Conservation (phyloP, 2,888 invertebrate species). For the Phengaris alcon region DNA sequence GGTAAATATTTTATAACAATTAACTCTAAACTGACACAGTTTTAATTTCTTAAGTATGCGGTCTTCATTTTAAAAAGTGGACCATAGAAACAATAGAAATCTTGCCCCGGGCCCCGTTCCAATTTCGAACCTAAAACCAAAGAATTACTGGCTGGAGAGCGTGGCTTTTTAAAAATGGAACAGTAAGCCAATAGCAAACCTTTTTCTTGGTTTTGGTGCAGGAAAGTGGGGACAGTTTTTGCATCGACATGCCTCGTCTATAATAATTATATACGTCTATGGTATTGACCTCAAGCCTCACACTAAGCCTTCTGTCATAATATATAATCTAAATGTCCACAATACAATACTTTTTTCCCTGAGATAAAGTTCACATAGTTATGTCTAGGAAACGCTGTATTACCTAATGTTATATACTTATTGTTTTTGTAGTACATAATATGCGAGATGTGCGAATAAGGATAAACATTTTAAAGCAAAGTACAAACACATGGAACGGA, state of each 20-base stretch:
- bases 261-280: too few species aligned
- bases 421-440: constrained; percentile 27
- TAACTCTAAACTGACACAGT: background rate
- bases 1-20: background rate
- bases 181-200: constrained; percentile 34
- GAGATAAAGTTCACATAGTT: background rate
- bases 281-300: too few species aligned
- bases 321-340: too few species aligned
- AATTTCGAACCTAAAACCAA: constrained; percentile 33
- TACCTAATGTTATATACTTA: background rate
- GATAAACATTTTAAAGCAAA: constrained; percentile 54
- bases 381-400: background rate
- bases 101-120: constrained; percentile 15
- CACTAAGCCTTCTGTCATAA: too few species aligned
- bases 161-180: constrained; percentile 39
- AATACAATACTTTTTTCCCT: background rate
- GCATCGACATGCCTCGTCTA: too few species aligned
- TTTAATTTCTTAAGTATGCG: background rate
- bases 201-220: constrained; percentile 1
- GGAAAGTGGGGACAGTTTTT: background rate
- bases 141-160: constrained; percentile 35
- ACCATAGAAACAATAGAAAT: constrained; percentile 10
- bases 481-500: constrained; percentile 52
- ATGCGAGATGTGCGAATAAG: constrained; percentile 44
- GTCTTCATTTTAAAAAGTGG: constrained; percentile 22